Conservation (phyloP, 2,888 invertebrate genomes). For the Agelastica alni region DNA sequence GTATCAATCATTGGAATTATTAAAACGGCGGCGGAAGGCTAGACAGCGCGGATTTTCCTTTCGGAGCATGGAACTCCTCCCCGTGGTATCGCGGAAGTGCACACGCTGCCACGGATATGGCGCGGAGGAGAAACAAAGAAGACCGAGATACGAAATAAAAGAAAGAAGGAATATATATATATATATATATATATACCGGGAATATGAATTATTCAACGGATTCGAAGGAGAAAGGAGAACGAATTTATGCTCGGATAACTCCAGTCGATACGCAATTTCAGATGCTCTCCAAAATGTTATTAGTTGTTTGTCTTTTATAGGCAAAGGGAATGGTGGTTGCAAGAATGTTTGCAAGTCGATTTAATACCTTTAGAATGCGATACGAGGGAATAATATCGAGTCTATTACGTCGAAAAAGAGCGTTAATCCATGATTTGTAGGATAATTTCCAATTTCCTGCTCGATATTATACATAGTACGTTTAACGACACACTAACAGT, state of each 20-base stretch:
- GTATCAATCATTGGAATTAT: too few relatives aligned
- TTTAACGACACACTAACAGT: too few relatives aligned
- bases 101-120: neutral
- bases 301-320: conserved; percentile 24
- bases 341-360: conserved; percentile 6
- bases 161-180: conserved; percentile 7
- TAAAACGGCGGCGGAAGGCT: neutral
- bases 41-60: neutral
- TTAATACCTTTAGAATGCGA: conserved; percentile 4
- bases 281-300: conserved; percentile 20
- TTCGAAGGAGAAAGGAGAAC: conserved; percentile 15
- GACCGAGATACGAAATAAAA: conserved; percentile 5
- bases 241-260: conserved; percentile 20
- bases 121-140: conserved; percentile 1
- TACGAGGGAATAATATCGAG: conserved; percentile 2
- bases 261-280: conserved; percentile 21
- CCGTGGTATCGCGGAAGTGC: neutral
- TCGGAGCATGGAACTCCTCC: neutral
- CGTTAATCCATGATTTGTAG: neutral
- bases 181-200: too few relatives aligned
- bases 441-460: too few relatives aligned
- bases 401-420: neutral
- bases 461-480: neutral
- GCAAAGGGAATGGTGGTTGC: neutral
- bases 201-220: conserved; percentile 25